Evolutionary conservation across 2,888 invertebrate genomes (phyloP).

Genomic region (Drosophila rubida): DNA sequence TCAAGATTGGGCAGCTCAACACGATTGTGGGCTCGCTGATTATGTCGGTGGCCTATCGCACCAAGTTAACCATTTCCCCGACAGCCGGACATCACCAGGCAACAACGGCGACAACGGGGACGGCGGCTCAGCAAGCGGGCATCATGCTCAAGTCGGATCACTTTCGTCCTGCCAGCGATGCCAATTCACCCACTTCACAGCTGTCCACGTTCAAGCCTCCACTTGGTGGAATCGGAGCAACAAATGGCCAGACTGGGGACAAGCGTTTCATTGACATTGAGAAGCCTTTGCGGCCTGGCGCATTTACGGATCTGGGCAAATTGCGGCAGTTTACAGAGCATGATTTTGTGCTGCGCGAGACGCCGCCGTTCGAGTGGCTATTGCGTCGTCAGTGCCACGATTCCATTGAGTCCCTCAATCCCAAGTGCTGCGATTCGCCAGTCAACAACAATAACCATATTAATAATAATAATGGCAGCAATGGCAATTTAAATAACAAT

Average conservation of each 20-base stretch:
- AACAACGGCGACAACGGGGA: slow-evolving; percentile 86
- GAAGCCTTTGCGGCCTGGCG: slow-evolving; percentile 91
- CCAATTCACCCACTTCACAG: slow-evolving; percentile 85
- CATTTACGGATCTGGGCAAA: slow-evolving; percentile 90
- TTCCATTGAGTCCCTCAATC: slow-evolving; percentile 79
- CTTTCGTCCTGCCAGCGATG: slow-evolving; percentile 86
- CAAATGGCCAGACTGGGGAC: slow-evolving; percentile 84
- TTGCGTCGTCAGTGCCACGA: slow-evolving; percentile 79
- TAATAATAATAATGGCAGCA: slow-evolving; percentile 58
- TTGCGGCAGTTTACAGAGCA: slow-evolving; percentile 86
- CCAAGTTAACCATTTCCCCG: slow-evolving; percentile 95
- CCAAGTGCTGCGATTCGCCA: slow-evolving; percentile 68
- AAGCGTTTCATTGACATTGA: slow-evolving; percentile 89
- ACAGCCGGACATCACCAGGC: slow-evolving; percentile 87
- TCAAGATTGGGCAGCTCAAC: slow-evolving; percentile 93
- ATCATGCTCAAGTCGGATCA: slow-evolving; percentile 96
- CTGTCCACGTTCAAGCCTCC: slow-evolving; percentile 80
- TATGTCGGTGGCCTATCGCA: slow-evolving; percentile 93
- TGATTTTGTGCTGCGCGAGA: slow-evolving; percentile 87
- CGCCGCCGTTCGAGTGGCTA: slow-evolving; percentile 89
- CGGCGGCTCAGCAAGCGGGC: slow-evolving; percentile 47
- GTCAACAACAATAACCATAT: slow-evolving; percentile 57
- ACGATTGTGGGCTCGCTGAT: slow-evolving; percentile 94
- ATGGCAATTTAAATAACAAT: slow-evolving; percentile 53
- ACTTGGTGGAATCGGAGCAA: slow-evolving; percentile 76